phyloP scores from a whole-genome alignment of 1,140 invertebrate species.

The Augochlora pura region DNA sequence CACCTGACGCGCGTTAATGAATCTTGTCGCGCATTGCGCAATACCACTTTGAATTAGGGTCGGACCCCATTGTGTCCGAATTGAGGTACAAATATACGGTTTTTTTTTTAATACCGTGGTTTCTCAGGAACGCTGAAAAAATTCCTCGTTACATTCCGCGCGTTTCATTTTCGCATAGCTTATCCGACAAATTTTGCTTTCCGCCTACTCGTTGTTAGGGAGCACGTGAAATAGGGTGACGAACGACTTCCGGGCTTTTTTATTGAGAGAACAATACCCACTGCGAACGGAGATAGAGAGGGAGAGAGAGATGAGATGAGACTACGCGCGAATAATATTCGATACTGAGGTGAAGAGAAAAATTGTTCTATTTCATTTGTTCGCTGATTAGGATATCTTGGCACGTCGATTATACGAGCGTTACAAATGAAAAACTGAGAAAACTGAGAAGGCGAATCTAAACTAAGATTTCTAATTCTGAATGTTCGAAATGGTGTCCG shows the following conservation, averaged over 20 bases:
- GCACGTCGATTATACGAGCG: too few species aligned
- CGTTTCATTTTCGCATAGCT: neutral
- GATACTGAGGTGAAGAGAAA: too few species aligned
- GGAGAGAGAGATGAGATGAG: neutral
- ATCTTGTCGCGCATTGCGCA: too few species aligned
- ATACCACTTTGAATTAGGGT: too few species aligned
- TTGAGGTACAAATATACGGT: neutral
- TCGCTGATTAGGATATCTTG: too few species aligned
- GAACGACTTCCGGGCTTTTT: neutral
- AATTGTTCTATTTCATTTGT: too few species aligned
- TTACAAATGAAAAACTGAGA: too few species aligned
- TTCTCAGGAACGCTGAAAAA: neutral
- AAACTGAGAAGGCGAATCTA: too few species aligned
- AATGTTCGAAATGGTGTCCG: too few species aligned
- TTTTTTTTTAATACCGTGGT: neutral
- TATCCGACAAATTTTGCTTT: neutral
- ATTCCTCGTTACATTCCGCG: constrained; percentile 2
- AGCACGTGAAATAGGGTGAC: neutral
- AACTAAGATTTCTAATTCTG: too few species aligned
- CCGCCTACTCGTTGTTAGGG: neutral
- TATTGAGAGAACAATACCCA: neutral
- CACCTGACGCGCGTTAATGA: too few species aligned
- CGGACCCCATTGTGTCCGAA: neutral
- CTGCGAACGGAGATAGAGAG: neutral
- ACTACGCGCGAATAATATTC: neutral